These are phyloP conservation scores for Petrophora chlorosata DNA, from an alignment of 2,888 invertebrate genomes.

Conservation along the genomic window DNA sequence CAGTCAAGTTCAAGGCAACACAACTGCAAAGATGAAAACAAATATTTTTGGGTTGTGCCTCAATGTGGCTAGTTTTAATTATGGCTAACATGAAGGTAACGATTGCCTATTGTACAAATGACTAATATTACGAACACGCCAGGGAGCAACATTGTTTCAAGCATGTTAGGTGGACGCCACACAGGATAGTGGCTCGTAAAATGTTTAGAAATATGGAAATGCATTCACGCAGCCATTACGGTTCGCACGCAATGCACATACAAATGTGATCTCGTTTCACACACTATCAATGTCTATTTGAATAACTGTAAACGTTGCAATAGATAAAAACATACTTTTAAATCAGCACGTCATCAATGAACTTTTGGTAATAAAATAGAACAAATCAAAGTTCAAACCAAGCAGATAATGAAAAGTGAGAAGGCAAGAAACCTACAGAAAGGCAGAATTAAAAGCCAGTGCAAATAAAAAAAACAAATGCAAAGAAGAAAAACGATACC, in stretches of 20 bases:
- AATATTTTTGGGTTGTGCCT: conserved; percentile 17
- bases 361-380: no score
- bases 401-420: not conserved
- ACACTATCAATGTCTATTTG: conserved; percentile 9
- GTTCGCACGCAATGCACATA: conserved; percentile 8
- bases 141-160: not conserved
- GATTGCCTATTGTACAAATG: not conserved
- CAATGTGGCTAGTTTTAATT: conserved; percentile 7
- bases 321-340: not conserved
- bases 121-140: not conserved
- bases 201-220: conserved; percentile 19
- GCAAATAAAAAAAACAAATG: not conserved
- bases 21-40: conserved; percentile 20
- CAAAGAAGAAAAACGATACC: not conserved
- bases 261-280: conserved; percentile 8
- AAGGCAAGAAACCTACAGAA: conserved; percentile 10
- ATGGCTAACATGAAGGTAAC: conserved; percentile 4
- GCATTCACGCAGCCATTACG: conserved; percentile 6
- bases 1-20: conserved; percentile 51
- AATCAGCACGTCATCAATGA: no score
- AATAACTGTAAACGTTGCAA: conserved; percentile 6
- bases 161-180: not conserved
- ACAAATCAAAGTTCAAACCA: not conserved
- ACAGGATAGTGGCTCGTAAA: not conserved
- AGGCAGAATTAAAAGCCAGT: not conserved